Evolutionary conservation across 2,113 vertebrate species (phyloP), one percentile per base, ranked within the genome.

Genomic region (Dendropsophus ebraccatus): DNA sequence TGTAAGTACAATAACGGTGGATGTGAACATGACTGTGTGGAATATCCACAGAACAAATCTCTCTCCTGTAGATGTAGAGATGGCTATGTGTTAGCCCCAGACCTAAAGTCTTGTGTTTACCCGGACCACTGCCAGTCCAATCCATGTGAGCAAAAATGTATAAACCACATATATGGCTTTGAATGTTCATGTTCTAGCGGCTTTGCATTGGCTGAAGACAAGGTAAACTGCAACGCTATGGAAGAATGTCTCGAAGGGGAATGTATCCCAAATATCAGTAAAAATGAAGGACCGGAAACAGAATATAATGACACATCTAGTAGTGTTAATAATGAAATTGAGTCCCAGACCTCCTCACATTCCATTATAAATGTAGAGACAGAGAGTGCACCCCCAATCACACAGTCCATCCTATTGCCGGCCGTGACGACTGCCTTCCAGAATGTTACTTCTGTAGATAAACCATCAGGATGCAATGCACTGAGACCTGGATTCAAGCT

Each of bases 21-120:
- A 60, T 95, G 95, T 81, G 88, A 94, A 56, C 94, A 95, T 21
- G 83, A 7, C 11, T 95, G 95, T 87, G 73, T 92, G 7, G 25
- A 47, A 0, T 91, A 92, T 2, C 87, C 0, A 0, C 85, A 87
- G 0, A 88, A 89, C 0, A 37, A 83, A 30, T 89, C 25, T 47
- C 54, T 92, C 17, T 89, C 87, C 69, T 96, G 95, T 0, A 87
- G 89, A 76, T 96, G 95, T 85, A 82, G 2, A 0, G 87, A 91
- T 0, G 94, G 93, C 13, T 95, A 88, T 86, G 45, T 17, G 37
- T 90, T 96, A 69, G 90, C 86, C 0, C 82, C 88, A 0, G 95
- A 96, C 83, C 83, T 88, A 60, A 88, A 90, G 77, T 91, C 91
- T 82, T 95, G 95, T 17, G 0, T 81, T 2, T 87, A 88, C 0